Percentiles rank a stretch among this genome's conserved stretches.
Conservation (phyloP, 2,888 invertebrate species). For the Andrena bicolor region DNA sequence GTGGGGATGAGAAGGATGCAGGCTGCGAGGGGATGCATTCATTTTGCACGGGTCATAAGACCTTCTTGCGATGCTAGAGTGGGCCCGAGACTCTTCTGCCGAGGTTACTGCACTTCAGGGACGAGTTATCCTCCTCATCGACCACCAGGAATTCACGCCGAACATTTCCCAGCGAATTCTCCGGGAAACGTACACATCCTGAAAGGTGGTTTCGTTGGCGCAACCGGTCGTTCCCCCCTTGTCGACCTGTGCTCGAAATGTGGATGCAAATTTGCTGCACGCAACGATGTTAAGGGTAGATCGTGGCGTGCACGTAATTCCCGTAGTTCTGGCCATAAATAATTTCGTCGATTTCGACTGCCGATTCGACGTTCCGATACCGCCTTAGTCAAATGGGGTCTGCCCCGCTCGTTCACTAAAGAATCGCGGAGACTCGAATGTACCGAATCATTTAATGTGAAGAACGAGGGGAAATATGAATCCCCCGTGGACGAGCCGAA, state of each 20-base stretch:
- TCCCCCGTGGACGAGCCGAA: too few species aligned
- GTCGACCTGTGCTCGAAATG: constrained; percentile 53
- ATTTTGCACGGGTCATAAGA: constrained; percentile 83
- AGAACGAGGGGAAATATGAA: background rate
- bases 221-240: constrained; percentile 47
- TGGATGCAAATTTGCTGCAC: constrained; percentile 20
- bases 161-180: constrained; percentile 64
- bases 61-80: constrained; percentile 71
- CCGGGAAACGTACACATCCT: constrained; percentile 58
- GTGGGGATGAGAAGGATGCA: constrained; percentile 63
- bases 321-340: constrained; percentile 12
- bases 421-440: constrained; percentile 1
- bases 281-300: constrained; percentile 17
- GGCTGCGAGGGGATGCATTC: constrained; percentile 75
- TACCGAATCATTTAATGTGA: constrained; percentile 10
- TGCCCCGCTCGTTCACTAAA: background rate
- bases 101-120: constrained; percentile 83
- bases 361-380: background rate
- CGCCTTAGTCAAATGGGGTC: background rate
- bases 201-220: constrained; percentile 46
- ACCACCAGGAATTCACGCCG: constrained; percentile 68
- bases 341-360: constrained; percentile 27
- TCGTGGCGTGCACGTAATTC: constrained; percentile 30
- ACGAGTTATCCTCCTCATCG: constrained; percentile 80
- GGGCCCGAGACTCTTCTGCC: constrained; percentile 74